Evolutionary conservation across 1,140 invertebrate genomes (phyloP).

Genomic region (Heterodera carotae): DNA sequence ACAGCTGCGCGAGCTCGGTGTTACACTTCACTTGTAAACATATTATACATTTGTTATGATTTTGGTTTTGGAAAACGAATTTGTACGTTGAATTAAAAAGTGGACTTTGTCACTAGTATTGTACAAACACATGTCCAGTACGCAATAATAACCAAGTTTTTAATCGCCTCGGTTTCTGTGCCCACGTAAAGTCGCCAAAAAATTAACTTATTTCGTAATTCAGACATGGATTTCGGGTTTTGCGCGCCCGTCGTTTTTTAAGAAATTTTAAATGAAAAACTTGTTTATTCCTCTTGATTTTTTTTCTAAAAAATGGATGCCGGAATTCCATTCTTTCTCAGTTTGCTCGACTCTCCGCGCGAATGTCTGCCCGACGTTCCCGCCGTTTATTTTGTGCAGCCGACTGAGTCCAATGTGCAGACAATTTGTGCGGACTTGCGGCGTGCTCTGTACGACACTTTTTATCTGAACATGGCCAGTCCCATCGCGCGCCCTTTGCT

Average conservation of each 20-base stretch:
- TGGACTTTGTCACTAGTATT: no score
- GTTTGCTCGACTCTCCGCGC: conserved; percentile 79
- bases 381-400: conserved; percentile 95
- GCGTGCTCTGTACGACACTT: conserved; percentile 88
- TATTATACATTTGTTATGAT: conserved; percentile 46
- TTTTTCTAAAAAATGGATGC: conserved; percentile 27
- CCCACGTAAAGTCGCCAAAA: no score
- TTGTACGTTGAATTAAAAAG: no score
- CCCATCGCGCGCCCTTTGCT: conserved; percentile 89
- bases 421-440: conserved; percentile 80
- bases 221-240: background rate
- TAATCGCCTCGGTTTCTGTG: background rate
- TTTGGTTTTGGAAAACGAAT: conserved; percentile 10
- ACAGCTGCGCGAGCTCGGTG: conserved; percentile 89
- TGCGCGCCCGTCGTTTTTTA: no score
- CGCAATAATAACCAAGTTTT: background rate
- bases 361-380: conserved; percentile 96
- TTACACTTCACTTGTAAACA: conserved; percentile 89
- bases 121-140: no score
- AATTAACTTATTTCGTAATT: no score
- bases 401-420: conserved; percentile 93
- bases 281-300: background rate
- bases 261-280: no score
- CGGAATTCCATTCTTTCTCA: conserved; percentile 32
- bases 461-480: conserved; percentile 96